phyloP scores from a whole-genome alignment of 2,113 vertebrate species.

The Chroicocephalus ridibundus region DNA sequence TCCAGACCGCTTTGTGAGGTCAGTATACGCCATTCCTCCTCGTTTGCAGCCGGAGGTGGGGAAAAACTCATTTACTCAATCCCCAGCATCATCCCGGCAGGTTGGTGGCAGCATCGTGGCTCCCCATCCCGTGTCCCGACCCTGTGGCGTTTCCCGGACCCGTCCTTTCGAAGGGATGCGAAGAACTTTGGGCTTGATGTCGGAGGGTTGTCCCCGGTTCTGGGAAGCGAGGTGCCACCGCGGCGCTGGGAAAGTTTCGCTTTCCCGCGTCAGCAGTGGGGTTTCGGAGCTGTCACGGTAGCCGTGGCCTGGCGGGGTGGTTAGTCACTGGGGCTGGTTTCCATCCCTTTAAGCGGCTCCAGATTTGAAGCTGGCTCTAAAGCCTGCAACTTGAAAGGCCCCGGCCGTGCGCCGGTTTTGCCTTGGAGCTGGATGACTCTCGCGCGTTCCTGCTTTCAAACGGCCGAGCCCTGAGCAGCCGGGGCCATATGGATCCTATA shows the following conservation, averaged over 20 bases:
- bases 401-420: neutral
- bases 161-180: rapidly evolving
- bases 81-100: neutral
- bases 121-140: neutral
- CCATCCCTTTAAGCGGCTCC: constrained; percentile 54
- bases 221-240: neutral
- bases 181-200: neutral
- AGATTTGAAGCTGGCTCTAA: constrained; percentile 39
- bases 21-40: neutral
- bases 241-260: neutral
- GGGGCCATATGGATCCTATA: constrained; percentile 5
- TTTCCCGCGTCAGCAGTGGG: neutral
- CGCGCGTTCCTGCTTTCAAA: neutral
- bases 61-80: neutral
- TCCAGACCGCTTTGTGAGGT: neutral
- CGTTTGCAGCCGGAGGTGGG: neutral
- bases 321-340: neutral
- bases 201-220: neutral
- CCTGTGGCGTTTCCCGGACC: rapidly evolving
- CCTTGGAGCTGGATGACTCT: constrained; percentile 12
- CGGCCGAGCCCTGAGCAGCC: neutral
- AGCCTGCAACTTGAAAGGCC: constrained; percentile 23
- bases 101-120: neutral
- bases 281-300: constrained; percentile 8
- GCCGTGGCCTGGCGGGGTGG: neutral